Evolutionary conservation across 2,888 invertebrate genomes (phyloP), one percentile per base, ranked within the genome.

Genomic region (Axea sp.): DNA sequence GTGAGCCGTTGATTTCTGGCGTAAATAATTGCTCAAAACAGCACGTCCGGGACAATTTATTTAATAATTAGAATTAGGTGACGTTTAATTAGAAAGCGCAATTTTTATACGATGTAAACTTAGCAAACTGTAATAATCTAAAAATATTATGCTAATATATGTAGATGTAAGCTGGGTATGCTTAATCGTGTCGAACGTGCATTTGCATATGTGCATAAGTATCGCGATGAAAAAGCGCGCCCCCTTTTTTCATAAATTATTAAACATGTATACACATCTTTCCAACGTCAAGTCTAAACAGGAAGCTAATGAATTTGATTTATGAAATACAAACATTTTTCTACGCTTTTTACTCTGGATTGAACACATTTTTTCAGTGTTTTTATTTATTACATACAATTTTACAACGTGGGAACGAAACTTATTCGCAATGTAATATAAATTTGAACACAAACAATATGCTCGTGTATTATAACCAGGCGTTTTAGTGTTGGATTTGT

Each of bases 111-210:
- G 9, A 9, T 7, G 5, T 11, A 43, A 71, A 62, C 41, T 47
- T 39, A 4, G 64, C 41, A 7, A 3, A 9, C 17, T 26, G 37
- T 71, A 57, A 62, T 55, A 55, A 71, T 71, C 28, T 55, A 57
- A 55, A 62, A 71, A 57, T 53, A 17, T 45, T 55, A 71, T 62
- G 57, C 57, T 62, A 64, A 64, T 57, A 31, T 71, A 71, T 71
- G 71, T 41, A 71, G 49, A 71, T 71, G 53, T 43, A 41, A 37
- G 49, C 41, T 22, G 37, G 39, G 31, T 72, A 72, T 64, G 72
- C 64, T 64, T 64, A 72, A 72, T 72, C 64, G 72, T 59, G 64
- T 72, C 72, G 57, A 64, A 72, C 64, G 57, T 64, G 72, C 41
- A 72, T 72, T 72, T 72, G 72, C 72, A 72, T 72, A 64, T 37